phyloP scores from a whole-genome alignment of 1,140 invertebrate species.

The Drosophila ogumai region DNA sequence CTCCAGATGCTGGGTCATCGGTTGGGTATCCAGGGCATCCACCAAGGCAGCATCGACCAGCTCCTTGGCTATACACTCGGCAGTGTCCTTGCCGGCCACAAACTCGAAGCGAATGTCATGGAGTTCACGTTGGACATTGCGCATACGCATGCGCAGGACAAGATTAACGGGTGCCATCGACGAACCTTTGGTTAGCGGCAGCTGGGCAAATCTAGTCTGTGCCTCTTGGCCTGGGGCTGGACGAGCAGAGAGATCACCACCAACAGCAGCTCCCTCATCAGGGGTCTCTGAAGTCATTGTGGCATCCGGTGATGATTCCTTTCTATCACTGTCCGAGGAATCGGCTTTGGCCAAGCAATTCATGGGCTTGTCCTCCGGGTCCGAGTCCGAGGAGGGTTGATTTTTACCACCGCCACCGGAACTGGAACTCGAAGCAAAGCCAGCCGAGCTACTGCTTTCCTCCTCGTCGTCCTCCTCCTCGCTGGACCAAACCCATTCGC shows the following conservation, averaged over 20 bases:
- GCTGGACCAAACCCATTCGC: conserved; percentile 98
- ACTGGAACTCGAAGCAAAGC: not conserved
- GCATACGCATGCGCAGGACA: conserved; percentile 90
- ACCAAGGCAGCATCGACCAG: conserved; percentile 98
- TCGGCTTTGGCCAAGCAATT: conserved; percentile 86
- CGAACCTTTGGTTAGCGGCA: conserved; percentile 55
- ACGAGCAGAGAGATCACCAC: no score
- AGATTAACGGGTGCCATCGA: conserved; percentile 87
- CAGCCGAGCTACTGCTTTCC: conserved; percentile 53
- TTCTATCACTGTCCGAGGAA: conserved; percentile 86
- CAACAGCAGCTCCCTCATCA: not conserved
- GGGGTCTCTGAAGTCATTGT: conserved; percentile 45
- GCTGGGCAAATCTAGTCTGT: conserved; percentile 51
- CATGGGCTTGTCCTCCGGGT: conserved; percentile 86
- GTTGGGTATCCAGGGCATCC: conserved; percentile 94
- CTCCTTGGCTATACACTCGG: conserved; percentile 97
- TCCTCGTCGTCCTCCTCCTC: conserved; percentile 77
- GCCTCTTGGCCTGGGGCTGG: conserved; percentile 33
- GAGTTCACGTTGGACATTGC: conserved; percentile 95
- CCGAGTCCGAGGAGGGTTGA: conserved; percentile 79
- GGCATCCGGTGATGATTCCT: conserved; percentile 71
- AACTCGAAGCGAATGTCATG: conserved; percentile 99
- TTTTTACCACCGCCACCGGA: conserved; percentile 47
- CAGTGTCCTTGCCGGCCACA: conserved; percentile 94
- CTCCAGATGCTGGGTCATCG: conserved; percentile 96